These are phyloP conservation scores for Chloroceryle aenea DNA, from an alignment of 2,113 vertebrate genomes.

Conservation along the genomic window DNA sequence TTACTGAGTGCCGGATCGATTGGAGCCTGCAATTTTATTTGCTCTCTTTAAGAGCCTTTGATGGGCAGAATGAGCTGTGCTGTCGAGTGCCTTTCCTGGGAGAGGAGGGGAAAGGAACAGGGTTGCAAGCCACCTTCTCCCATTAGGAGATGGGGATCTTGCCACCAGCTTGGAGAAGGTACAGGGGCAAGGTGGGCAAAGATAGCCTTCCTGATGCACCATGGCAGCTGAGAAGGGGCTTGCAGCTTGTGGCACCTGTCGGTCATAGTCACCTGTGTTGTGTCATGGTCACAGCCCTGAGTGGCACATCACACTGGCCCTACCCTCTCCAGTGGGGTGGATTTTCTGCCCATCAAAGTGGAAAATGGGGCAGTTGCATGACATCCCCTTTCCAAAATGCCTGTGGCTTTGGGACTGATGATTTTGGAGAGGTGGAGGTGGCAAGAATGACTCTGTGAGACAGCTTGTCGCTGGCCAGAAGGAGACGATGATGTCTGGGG, in stretches of 20 bases:
- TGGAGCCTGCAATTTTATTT: constrained; percentile 65
- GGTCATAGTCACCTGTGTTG: fast-evolving
- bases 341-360: not conserved
- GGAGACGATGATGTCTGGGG: not conserved
- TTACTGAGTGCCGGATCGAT: constrained; percentile 54
- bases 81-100: not conserved
- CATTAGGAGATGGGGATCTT: not conserved
- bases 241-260: fast-evolving
- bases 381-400: fast-evolving
- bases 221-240: not conserved
- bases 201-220: not conserved
- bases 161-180: not conserved
- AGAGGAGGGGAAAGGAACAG: not conserved
- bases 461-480: not conserved
- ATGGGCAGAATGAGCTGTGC: constrained; percentile 21
- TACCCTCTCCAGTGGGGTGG: fast-evolving
- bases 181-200: fast-evolving
- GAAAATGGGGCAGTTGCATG: not conserved
- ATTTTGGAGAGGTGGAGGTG: not conserved
- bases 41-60: constrained; percentile 61
- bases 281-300: not conserved
- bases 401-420: not conserved
- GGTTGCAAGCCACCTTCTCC: not conserved
- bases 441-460: not conserved
- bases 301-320: not conserved